Evolutionary conservation across 1,140 invertebrate genomes (phyloP).

Genomic region (Micrasema minimum): DNA sequence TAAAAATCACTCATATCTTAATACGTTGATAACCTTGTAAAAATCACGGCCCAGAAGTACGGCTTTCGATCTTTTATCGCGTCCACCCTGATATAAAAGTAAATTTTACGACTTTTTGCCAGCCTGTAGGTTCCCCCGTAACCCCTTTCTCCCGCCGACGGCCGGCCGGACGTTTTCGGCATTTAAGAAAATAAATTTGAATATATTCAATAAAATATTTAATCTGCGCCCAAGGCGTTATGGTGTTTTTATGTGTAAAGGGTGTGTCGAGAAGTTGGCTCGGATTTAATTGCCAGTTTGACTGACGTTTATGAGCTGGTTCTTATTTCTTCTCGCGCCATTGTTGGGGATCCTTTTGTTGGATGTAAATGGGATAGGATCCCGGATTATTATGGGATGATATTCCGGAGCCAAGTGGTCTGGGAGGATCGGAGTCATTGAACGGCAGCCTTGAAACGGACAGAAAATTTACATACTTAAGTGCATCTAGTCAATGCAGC

Average conservation of each 20-base stretch:
- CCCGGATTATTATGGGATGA: slow-evolving; percentile 7
- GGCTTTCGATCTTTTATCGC: slow-evolving; percentile 40
- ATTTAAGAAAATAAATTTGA: slow-evolving; percentile 50
- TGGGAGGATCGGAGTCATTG: slow-evolving; percentile 2
- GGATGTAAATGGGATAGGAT: slow-evolving; percentile 24
- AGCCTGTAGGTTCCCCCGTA: slow-evolving; percentile 19
- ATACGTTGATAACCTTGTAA: slow-evolving; percentile 39
- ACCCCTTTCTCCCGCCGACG: slow-evolving; percentile 16
- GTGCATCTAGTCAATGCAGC: too few relatives aligned
- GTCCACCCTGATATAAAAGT: slow-evolving; percentile 40
- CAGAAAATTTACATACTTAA: not conserved
- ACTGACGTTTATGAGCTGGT: slow-evolving; percentile 51
- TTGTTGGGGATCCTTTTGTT: slow-evolving; percentile 27
- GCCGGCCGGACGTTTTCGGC: slow-evolving; percentile 36
- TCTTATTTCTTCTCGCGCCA: slow-evolving; percentile 39
- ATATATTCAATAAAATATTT: slow-evolving; percentile 55
- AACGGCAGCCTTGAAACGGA: not conserved
- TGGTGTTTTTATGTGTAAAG: slow-evolving; percentile 50
- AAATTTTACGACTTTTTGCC: slow-evolving; percentile 39
- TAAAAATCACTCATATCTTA: slow-evolving; percentile 32
- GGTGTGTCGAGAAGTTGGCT: slow-evolving; percentile 46
- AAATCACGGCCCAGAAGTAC: slow-evolving; percentile 33
- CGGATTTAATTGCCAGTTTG: slow-evolving; percentile 52
- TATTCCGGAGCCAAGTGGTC: slow-evolving; percentile 15
- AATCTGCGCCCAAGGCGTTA: slow-evolving; percentile 50